Evolutionary conservation across 2,888 invertebrate genomes (phyloP).

Genomic region (Camponotus fellah): DNA sequence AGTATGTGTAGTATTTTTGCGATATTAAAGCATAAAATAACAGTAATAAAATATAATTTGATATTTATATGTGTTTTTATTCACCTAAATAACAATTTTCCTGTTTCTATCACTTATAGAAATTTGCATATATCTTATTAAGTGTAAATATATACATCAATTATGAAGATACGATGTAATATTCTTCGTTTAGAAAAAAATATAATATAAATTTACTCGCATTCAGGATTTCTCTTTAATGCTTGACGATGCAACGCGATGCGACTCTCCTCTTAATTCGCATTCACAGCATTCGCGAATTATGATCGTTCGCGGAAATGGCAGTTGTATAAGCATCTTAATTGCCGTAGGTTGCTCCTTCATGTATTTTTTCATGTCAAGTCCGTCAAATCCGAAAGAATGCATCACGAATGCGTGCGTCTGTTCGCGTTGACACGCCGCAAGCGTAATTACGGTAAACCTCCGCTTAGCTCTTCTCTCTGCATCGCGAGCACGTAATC

Average conservation of each 20-base stretch:
- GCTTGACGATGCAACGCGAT: background rate
- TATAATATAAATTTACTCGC: background rate
- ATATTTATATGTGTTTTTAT: too few species aligned
- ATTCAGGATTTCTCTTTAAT: background rate
- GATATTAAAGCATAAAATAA: too few species aligned
- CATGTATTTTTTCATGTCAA: constrained; percentile 1
- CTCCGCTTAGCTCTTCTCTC: constrained; percentile 21
- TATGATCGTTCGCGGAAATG: background rate
- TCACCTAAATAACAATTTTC: too few species aligned
- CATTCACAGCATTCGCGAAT: background rate
- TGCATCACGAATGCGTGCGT: background rate
- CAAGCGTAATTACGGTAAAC: constrained; percentile 53
- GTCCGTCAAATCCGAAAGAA: background rate
- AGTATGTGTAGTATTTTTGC: too few species aligned
- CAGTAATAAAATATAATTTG: too few species aligned
- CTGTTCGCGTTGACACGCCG: constrained; percentile 27
- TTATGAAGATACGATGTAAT: background rate
- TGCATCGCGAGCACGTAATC: constrained; percentile 33
- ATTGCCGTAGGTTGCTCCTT: background rate
- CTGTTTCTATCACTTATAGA: too few species aligned
- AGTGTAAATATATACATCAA: background rate
- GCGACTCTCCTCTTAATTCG: background rate
- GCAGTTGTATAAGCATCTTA: constrained; percentile 10
- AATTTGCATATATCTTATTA: background rate
- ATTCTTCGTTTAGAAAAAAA: background rate